phyloP scores from a whole-genome alignment of 1,140 invertebrate species.

The Sitobion miscanthi region DNA sequence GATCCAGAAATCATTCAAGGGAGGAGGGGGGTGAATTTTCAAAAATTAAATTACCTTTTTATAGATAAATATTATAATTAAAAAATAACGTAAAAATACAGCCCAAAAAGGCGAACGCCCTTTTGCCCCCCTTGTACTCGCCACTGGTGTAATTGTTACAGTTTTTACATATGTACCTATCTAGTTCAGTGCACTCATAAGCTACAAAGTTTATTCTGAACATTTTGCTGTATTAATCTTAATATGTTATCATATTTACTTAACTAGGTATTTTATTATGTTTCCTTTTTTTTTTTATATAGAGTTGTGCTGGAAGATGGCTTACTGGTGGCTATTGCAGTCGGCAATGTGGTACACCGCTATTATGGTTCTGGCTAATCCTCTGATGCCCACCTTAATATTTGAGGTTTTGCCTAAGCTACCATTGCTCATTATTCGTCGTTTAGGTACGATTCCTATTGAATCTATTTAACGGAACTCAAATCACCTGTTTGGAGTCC shows the following conservation, averaged over 20 bases:
- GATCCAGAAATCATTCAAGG: too few relatives aligned
- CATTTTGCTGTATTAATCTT: neutral
- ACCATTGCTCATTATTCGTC: constrained; percentile 34
- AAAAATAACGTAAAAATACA: too few relatives aligned
- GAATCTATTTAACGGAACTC: neutral
- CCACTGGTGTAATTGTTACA: neutral
- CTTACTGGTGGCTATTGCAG: constrained; percentile 41
- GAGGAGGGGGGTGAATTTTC: too few relatives aligned
- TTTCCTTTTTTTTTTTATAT: neutral
- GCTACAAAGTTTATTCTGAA: neutral
- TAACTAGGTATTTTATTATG: neutral
- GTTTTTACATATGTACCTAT: neutral
- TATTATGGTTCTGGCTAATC: constrained; percentile 36
- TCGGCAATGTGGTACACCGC: constrained; percentile 41
- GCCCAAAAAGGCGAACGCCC: too few relatives aligned
- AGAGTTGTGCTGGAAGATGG: constrained; percentile 9
- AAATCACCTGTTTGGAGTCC: neutral
- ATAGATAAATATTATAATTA: too few relatives aligned
- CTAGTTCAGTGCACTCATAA: neutral
- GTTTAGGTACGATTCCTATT: constrained; percentile 39
- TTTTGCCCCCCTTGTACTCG: too few relatives aligned
- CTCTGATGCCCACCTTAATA: constrained; percentile 25
- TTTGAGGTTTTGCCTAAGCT: constrained; percentile 42
- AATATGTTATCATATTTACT: neutral
- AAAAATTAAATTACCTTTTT: too few relatives aligned